Conservation (phyloP, 2,888 invertebrate genomes). For the Agonopterix heracliana region DNA sequence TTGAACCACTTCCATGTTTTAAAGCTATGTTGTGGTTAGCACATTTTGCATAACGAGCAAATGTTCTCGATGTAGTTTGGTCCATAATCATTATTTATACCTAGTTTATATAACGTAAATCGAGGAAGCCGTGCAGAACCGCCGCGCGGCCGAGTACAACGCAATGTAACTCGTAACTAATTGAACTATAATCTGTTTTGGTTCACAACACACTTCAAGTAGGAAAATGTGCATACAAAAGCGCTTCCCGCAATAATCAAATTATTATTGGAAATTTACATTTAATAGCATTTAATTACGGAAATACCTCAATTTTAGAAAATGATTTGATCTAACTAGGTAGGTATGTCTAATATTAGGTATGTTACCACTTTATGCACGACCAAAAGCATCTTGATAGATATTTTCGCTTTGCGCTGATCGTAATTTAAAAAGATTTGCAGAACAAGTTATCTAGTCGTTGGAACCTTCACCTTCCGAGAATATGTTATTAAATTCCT, state of each 20-base stretch:
- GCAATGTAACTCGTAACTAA: conserved; percentile 10
- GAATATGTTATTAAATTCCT: too few relatives aligned
- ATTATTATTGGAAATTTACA: not conserved
- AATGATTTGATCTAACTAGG: too few relatives aligned
- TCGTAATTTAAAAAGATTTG: too few relatives aligned
- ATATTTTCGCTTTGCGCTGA: too few relatives aligned
- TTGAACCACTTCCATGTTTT: not conserved
- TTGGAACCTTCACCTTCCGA: too few relatives aligned
- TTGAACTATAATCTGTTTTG: conserved; percentile 1
- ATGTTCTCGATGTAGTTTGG: not conserved
- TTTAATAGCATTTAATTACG: not conserved
- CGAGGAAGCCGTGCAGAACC: conserved; percentile 28
- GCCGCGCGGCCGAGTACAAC: conserved; percentile 8
- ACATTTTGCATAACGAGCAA: conserved; percentile 2
- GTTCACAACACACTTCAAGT: conserved; percentile 4
- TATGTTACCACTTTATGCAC: too few relatives aligned
- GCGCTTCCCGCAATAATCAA: not conserved
- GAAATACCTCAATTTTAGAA: too few relatives aligned
- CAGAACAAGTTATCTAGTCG: too few relatives aligned
- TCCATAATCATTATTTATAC: conserved; percentile 2
- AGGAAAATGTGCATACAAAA: too few relatives aligned
- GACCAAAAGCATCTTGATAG: too few relatives aligned
- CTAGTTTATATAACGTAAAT: conserved; percentile 11
- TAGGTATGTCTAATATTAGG: too few relatives aligned
- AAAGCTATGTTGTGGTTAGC: not conserved